Percentiles rank a stretch among this genome's conserved stretches.
phyloP scores from a whole-genome alignment of 2,113 vertebrate species.

The Picathartes gymnocephalus region DNA sequence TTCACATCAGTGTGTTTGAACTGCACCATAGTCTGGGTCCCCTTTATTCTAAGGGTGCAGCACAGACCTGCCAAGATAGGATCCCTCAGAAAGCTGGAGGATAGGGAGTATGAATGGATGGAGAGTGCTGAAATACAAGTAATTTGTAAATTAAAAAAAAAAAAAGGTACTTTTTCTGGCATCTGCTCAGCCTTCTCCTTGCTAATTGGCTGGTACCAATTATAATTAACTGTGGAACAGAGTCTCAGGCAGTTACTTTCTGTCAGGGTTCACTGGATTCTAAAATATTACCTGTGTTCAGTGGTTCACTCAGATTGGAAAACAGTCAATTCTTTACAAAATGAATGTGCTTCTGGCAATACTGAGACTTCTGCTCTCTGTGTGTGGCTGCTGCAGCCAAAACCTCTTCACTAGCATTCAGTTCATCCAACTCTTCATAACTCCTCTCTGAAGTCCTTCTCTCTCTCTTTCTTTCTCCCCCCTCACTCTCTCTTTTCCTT shows the following conservation, averaged over 20 bases:
- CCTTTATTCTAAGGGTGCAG: background rate
- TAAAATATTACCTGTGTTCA: background rate
- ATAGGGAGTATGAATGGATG: background rate
- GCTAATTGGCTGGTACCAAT: background rate
- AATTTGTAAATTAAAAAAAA: background rate
- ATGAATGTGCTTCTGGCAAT: background rate
- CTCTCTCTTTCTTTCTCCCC: slow-evolving; percentile 61
- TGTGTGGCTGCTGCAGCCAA: background rate
- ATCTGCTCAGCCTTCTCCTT: background rate
- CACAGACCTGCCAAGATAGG: background rate
- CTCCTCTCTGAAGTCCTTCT: slow-evolving; percentile 73
- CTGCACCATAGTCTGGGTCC: background rate
- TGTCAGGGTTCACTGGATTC: background rate
- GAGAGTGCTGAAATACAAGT: background rate
- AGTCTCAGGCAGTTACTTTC: slow-evolving; percentile 7
- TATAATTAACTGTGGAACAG: background rate
- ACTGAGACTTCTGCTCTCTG: background rate
- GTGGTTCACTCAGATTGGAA: background rate
- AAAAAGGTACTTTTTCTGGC: background rate
- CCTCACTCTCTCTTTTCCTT: slow-evolving; percentile 64
- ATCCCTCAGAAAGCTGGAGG: background rate
- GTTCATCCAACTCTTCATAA: slow-evolving; percentile 54
- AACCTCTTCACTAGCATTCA: slow-evolving; percentile 19
- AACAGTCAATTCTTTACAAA: background rate
- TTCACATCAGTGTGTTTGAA: background rate